A percentile compares a stretch with the other conserved stretches of the same genome.
Evolutionary conservation across 2,797 vertebrate genomes (phyloP).

Genomic region (Lepilemur ruficaudatus): DNA sequence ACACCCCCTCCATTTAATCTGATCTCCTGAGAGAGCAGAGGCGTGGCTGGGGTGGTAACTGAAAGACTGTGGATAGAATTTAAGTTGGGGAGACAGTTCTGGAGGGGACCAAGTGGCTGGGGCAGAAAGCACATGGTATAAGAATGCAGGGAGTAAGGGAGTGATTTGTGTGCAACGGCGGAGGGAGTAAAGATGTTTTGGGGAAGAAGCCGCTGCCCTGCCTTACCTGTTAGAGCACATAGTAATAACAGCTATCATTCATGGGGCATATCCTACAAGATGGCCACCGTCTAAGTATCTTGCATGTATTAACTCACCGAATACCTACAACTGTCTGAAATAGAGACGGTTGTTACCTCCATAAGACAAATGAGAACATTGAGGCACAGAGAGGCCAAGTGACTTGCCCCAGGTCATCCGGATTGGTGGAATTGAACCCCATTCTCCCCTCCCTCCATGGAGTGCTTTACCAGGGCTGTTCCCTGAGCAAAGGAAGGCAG

Average conservation of each 20-base stretch:
- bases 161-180: too few relatives aligned
- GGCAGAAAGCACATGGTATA: background rate
- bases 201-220: accelerated
- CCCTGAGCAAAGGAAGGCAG: background rate
- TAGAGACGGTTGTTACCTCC: too few relatives aligned
- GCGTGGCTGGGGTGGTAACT: background rate
- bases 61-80: background rate
- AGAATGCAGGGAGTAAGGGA: background rate
- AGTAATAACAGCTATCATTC: background rate
- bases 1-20: background rate
- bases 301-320: background rate
- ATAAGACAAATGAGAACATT: background rate
- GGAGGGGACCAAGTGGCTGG: background rate
- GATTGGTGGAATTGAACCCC: background rate
- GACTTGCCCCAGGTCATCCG: background rate
- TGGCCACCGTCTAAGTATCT: background rate
- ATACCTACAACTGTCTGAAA: too few relatives aligned
- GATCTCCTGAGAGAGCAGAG: background rate
- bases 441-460: too few relatives aligned
- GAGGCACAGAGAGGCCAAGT: background rate
- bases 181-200: background rate
- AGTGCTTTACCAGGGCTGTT: background rate
- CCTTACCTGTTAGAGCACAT: background rate
- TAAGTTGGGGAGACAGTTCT: background rate
- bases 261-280: background rate